Conservation (phyloP, 2,888 invertebrate genomes). For the Chymomyza procnemis region DNA sequence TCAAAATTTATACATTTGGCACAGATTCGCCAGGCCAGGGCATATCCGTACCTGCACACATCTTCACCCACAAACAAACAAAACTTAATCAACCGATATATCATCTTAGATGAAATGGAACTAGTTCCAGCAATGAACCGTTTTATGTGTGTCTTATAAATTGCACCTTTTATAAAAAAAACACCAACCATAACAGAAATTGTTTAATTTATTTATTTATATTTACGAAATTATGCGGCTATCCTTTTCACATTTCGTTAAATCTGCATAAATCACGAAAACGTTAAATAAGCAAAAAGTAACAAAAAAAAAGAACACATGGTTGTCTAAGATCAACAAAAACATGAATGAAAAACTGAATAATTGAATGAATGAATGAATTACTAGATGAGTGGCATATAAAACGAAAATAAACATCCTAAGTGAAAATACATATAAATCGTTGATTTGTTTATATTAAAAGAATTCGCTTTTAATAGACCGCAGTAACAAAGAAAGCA, state of each 20-base stretch:
- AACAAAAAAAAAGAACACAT: constrained; percentile 39
- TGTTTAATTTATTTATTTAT: too few relatives aligned
- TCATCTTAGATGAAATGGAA: too few relatives aligned
- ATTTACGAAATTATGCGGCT: too few relatives aligned
- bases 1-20: constrained; percentile 73
- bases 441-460: not conserved
- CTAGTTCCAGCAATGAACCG: too few relatives aligned
- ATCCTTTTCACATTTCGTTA: constrained; percentile 37
- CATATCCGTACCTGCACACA: too few relatives aligned
- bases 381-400: not conserved
- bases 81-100: too few relatives aligned
- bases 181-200: too few relatives aligned
- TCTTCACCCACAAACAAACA: not conserved
- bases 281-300: constrained; percentile 38
- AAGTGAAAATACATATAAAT: not conserved
- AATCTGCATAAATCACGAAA: constrained; percentile 51
- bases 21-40: constrained; percentile 48
- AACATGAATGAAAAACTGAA: constrained; percentile 65
- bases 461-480: not conserved
- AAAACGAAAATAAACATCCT: not conserved
- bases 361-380: constrained; percentile 41
- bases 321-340: constrained; percentile 58
- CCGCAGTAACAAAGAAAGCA: not conserved
- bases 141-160: too few relatives aligned
- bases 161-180: too few relatives aligned